Base-by-base conservation (phyloP, 2,113 vertebrate genomes). In the Aspidoscelis tigris region DNA sequence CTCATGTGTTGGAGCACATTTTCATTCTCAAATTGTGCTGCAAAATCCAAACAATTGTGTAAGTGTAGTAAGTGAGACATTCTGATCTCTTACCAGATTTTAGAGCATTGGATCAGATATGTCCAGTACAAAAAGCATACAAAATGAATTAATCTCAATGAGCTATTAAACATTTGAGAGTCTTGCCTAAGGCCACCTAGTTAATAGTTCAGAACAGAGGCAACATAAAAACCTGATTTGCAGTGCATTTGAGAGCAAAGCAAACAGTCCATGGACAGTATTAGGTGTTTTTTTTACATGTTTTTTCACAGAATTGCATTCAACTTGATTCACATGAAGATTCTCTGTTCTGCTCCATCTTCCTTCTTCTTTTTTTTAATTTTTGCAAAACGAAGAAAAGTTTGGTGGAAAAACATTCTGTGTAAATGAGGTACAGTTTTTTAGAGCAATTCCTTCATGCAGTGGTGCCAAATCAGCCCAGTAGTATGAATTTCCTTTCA, bases 401-500 rank as follows among this genome's bases (percentile, higher is more conserved):
- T 78, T 79, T 58, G 76, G 24, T 83, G 84, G 86, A 77, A 87
- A 21, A 79, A 39, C 39, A 33, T 65, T 89, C 73, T 4, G 69
- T 0, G 2, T 3, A 76, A 20, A 4, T 66, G 44, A 87, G 24
- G 26, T 87, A 64, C 53, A 43, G 58, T 66, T 66, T 64, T 85
- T 39, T 76, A 74, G 64, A 74, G 78, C 65, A 61, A 89, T 91
- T 92, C 92, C 91, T 82, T 76, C 41, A 55, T 75, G 66, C 24
- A 80, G 80, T 41, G 64, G 41, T 83, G 55, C 82, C 89, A 87
- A 69, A 78, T 24, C 24, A 43, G 14, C 82, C 41, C 71, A 58
- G 88, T 70, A 83, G 53, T 80, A 75, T 87, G 73, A 55, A 66
- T 85, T 93, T 93, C 88, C 87, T 81, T 84, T 86, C 0, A 6